Conservation (phyloP, 2,797 vertebrate species). For the Chiroxiphia lanceolata region DNA sequence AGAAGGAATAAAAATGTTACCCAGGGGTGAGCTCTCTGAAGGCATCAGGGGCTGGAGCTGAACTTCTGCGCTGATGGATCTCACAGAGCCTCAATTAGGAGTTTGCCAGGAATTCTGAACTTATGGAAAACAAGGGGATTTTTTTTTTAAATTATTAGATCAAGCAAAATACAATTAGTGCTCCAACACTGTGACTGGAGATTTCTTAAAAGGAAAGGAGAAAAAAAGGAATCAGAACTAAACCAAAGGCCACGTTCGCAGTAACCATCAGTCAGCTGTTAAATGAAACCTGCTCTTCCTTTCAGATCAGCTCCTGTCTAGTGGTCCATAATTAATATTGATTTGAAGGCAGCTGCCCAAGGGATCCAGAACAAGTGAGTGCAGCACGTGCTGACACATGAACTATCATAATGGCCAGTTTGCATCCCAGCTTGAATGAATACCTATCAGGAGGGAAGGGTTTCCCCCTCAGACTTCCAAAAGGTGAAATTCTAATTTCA, state of each 20-base stretch:
- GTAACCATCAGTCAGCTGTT: slow-evolving; percentile 6
- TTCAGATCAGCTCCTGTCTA: slow-evolving; percentile 55
- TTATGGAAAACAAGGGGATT: not conserved
- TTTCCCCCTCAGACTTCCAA: not conserved
- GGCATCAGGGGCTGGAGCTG: not conserved
- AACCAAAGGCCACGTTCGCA: not conserved
- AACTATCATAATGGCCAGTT: not conserved
- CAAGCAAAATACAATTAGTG: not conserved
- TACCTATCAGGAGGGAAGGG: not conserved
- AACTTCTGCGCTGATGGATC: slow-evolving; percentile 11
- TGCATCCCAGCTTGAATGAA: not conserved
- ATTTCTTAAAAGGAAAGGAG: not conserved
- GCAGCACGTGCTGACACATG: slow-evolving; percentile 30
- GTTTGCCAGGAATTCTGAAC: not conserved
- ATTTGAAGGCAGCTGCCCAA: slow-evolving; percentile 45
- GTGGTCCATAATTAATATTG: slow-evolving; percentile 58
- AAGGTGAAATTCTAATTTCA: not conserved
- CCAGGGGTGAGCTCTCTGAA: slow-evolving; percentile 40
- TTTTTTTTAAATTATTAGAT: not conserved
- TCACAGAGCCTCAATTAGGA: not conserved
- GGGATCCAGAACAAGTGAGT: slow-evolving; percentile 40
- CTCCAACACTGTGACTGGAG: not conserved
- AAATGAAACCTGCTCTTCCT: slow-evolving; percentile 42
- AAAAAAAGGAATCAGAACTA: not conserved
- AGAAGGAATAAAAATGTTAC: slow-evolving; percentile 44